Evolutionary conservation across 2,113 vertebrate genomes (phyloP).

Genomic region (Podiceps cristatus): DNA sequence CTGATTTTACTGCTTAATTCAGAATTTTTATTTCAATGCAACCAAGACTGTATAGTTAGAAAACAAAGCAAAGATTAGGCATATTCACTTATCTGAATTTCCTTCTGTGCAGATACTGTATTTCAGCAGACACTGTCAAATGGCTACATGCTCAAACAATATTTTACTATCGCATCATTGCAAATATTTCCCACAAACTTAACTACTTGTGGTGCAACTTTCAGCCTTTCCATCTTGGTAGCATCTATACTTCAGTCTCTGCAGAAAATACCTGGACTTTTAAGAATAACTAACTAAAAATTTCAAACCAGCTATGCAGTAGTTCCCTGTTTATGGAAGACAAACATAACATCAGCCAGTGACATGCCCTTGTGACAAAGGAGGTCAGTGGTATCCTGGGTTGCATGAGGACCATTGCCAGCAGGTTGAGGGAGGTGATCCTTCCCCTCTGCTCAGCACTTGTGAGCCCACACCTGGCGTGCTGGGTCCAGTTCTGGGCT

Average conservation of each 20-base stretch:
- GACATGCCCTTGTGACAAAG: background rate
- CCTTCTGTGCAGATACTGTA: background rate
- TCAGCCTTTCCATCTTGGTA: background rate
- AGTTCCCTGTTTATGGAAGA: background rate
- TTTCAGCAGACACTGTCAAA: background rate
- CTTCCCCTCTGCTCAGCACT: background rate
- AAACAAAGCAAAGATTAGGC: background rate
- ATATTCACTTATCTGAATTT: background rate
- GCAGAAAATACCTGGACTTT: background rate
- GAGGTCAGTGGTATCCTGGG: background rate
- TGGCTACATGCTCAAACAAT: background rate
- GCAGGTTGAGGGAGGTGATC: background rate
- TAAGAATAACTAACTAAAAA: background rate
- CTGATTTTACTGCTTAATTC: background rate
- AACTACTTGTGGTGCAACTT: background rate
- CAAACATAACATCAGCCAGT: background rate
- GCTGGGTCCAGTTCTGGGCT: background rate
- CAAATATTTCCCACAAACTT: background rate
- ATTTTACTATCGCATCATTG: background rate
- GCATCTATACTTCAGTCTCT: background rate
- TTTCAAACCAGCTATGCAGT: background rate
- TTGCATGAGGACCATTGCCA: background rate
- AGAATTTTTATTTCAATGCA: background rate
- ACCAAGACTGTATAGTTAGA: background rate
- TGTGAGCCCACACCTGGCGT: background rate